phyloP scores from a whole-genome alignment of 2,113 vertebrate genomes.

The Neogale vison region DNA sequence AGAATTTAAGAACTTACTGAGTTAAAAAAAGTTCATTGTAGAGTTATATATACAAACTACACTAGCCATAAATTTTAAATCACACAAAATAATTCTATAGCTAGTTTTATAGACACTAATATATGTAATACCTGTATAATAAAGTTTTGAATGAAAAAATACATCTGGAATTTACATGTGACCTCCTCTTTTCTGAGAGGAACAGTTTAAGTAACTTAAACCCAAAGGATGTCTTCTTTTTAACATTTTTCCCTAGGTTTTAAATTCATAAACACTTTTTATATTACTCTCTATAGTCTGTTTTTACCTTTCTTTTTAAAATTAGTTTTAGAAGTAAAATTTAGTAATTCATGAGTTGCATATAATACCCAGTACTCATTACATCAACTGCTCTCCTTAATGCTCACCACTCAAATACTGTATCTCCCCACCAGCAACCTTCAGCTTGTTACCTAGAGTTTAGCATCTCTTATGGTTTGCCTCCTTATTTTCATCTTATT shows the following conservation, averaged over 20 bases:
- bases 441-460: not conserved
- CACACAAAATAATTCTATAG: not conserved
- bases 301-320: not conserved
- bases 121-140: not conserved
- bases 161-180: constrained; percentile 11
- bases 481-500: not conserved
- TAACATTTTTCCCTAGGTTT: not conserved
- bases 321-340: not conserved
- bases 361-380: not conserved
- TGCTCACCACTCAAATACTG: not conserved
- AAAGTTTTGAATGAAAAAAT: not conserved
- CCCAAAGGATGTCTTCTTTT: not conserved
- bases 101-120: not conserved
- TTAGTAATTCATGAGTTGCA: not conserved
- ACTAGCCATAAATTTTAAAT: not conserved
- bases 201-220: not conserved
- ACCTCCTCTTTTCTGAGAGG: not conserved
- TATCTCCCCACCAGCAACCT: not conserved
- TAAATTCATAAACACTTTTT: not conserved
- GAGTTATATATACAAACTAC: not conserved
- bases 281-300: not conserved
- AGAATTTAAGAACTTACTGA: not conserved
- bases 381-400: not conserved
- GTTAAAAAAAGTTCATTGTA: not conserved
- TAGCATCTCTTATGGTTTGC: not conserved